Evolutionary conservation across 2,888 invertebrate genomes (phyloP).

Genomic region (Chesias legatella): DNA sequence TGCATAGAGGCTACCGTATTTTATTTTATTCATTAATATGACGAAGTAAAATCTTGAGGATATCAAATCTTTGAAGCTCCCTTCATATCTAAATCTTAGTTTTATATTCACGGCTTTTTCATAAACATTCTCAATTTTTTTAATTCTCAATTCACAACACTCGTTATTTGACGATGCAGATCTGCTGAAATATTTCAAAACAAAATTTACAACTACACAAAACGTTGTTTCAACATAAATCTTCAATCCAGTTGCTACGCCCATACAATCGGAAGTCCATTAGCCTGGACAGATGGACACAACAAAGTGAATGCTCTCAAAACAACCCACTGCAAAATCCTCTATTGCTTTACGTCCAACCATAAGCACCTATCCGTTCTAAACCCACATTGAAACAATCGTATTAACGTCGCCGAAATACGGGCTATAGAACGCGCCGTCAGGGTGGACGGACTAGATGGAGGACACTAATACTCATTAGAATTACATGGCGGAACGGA

Average conservation of each 20-base stretch:
- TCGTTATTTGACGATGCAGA: too few relatives aligned
- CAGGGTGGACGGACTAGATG: constrained; percentile 50
- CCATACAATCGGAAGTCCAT: constrained; percentile 17
- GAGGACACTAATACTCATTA: constrained; percentile 78
- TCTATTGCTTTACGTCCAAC: constrained; percentile 27
- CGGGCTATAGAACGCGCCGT: constrained; percentile 41
- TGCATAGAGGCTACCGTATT: too few relatives aligned
- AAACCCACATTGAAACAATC: constrained; percentile 39
- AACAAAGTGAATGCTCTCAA: constrained; percentile 22
- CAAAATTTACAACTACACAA: too few relatives aligned
- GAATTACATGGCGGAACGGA: constrained; percentile 75
- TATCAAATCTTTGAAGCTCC: too few relatives aligned
- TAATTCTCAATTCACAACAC: too few relatives aligned
- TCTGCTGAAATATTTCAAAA: too few relatives aligned
- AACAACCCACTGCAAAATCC: constrained; percentile 23
- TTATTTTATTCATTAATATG: too few relatives aligned
- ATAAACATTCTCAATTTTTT: too few relatives aligned
- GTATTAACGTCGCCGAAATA: constrained; percentile 46
- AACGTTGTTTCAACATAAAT: not conserved
- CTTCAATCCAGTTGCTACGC: constrained; percentile 5
- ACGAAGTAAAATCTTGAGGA: too few relatives aligned
- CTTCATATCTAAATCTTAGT: too few relatives aligned
- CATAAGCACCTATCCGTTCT: constrained; percentile 32
- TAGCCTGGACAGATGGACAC: constrained; percentile 17
- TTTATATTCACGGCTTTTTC: too few relatives aligned